Evolutionary conservation across 2,888 invertebrate genomes (phyloP), one percentile per base, ranked within the genome.

Genomic region (Acanthosepion esculentum): DNA sequence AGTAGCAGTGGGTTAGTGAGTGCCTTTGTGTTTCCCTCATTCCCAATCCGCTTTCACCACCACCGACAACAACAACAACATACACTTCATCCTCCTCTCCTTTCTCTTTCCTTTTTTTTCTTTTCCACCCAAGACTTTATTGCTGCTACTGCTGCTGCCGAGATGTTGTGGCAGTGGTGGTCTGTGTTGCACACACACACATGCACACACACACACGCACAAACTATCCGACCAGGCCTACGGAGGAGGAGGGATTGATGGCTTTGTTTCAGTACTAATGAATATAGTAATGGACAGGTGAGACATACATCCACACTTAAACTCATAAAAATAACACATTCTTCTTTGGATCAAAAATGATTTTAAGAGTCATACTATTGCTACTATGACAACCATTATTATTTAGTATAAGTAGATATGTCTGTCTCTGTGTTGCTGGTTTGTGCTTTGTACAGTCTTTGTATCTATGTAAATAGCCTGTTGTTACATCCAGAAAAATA

Each of bases 1-100:
- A 78, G 78, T 78, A 78, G 78, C 78, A 78, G 78, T 78, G 78
- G 78, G 78, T 78, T 78, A 78, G 78, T 78, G 78, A 78, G 78
- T 78, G 78, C 78, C 78, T n/a, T 78, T 78, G n/a, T 78, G 15
- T 59, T 59, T 23, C 59, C 59, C 59, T 59, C 23, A 59, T 59
- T 59, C 59, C 59, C 23, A 59, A 4, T 59, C 59, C 23, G 15
- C 55, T 20, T 7, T 18, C n/a, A 10, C n/a, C 78, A n/a, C n/a
- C 78, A 29, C 29, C n/a, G 2, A 8, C n/a, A 78, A 78, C n/a
- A 78, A 78, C 10, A 78, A n/a, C n/a, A 78, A 78, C 33, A 3
- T 15, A 78, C n/a, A 12, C 78, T n/a, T 18, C n/a, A 78, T 12
- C n/a, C 78, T 15, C n/a, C n/a, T 15, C n/a, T n/a, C 78, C 33